Evolutionary conservation across 92 coral and sea anemone genomes (phyloP).

Genomic region (Diadumene lineata): DNA sequence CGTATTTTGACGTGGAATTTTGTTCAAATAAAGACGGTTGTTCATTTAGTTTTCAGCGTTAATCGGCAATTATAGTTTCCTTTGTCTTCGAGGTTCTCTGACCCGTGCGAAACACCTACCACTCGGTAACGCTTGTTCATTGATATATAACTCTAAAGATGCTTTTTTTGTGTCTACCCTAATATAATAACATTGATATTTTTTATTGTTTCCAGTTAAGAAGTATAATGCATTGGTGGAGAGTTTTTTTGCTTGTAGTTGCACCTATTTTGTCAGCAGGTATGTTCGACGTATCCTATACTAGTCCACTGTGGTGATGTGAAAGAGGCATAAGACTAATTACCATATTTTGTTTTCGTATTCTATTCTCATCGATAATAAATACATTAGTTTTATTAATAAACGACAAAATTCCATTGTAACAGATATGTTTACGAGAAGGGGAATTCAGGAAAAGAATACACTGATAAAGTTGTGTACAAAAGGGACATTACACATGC

Average conservation of each 20-base stretch:
- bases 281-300: constrained; percentile 2
- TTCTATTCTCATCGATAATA: no score
- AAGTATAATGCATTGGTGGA: background rate
- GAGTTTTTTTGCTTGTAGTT: constrained; percentile 4
- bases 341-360: background rate
- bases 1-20: no score
- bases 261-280: constrained; percentile 6
- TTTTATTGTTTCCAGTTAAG: constrained; percentile 3
- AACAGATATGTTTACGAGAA: no score
- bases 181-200: background rate
- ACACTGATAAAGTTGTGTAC: no score
- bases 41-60: background rate
- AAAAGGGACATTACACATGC: no score
- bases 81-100: background rate
- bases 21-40: background rate
- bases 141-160: background rate
- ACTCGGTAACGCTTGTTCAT: no score
- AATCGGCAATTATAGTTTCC: background rate
- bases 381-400: no score
- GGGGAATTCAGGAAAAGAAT: no score
- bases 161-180: background rate
- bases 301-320: background rate
- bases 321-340: background rate
- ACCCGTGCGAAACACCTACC: constrained; percentile 12
- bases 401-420: no score